These are phyloP conservation scores for Vultur gryphus DNA, from an alignment of 2,797 vertebrate genomes.

Conservation along the genomic window DNA sequence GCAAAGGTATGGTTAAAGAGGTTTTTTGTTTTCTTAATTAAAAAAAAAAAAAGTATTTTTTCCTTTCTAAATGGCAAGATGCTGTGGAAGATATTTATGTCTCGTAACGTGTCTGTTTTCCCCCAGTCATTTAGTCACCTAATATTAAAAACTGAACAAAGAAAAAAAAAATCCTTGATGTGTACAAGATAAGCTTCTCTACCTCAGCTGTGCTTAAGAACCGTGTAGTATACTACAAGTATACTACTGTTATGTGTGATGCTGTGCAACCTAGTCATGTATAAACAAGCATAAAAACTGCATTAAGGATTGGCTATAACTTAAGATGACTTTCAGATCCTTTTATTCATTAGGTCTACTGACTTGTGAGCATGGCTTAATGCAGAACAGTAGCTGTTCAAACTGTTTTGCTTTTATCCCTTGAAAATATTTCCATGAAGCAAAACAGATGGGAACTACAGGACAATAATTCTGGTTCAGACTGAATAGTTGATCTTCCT, in stretches of 20 bases:
- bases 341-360: not conserved
- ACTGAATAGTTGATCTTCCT: not conserved
- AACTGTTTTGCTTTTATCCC: not conserved
- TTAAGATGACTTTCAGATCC: not conserved
- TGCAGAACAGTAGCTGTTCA: not conserved
- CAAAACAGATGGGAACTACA: not conserved
- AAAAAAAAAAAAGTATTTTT: not conserved
- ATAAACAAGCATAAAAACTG: not conserved
- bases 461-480: not conserved
- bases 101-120: fast-evolving
- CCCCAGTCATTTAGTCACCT: not conserved
- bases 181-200: not conserved
- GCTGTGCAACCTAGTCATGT: not conserved
- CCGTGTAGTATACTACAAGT: not conserved
- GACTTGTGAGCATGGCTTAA: not conserved
- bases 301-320: not conserved
- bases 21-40: not conserved
- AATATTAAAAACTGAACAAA: not conserved
- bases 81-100: not conserved
- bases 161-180: not conserved
- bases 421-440: not conserved
- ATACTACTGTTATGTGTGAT: not conserved
- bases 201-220: not conserved
- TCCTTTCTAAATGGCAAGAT: not conserved
- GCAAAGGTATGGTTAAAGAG: not conserved